phyloP scores from a whole-genome alignment of 2,888 invertebrate species.

The Psylliodes chrysocephalus region DNA sequence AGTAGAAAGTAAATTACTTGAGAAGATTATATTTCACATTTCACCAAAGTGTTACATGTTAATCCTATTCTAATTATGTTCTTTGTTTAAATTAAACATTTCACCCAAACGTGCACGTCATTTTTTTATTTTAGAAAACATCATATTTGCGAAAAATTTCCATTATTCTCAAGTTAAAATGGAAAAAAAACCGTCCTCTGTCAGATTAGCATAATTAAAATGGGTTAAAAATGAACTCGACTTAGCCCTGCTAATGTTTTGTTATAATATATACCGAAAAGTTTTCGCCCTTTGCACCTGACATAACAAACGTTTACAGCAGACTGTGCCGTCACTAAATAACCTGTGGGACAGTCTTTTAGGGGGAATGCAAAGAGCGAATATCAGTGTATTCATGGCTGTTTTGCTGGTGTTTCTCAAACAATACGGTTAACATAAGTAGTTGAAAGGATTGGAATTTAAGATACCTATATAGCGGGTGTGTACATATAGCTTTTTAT shows the following conservation, averaged over 20 bases:
- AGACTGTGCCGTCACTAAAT: slow-evolving; percentile 44
- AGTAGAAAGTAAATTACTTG: too few relatives aligned
- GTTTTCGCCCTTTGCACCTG: slow-evolving; percentile 49
- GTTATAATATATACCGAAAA: slow-evolving; percentile 50
- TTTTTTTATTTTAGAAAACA: slow-evolving; percentile 15
- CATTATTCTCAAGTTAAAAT: slow-evolving; percentile 13
- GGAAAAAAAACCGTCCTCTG: slow-evolving; percentile 20
- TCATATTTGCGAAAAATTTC: slow-evolving; percentile 16
- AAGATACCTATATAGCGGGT: too few relatives aligned
- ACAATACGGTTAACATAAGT: too few relatives aligned
- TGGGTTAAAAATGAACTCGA: slow-evolving; percentile 39
- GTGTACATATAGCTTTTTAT: too few relatives aligned
- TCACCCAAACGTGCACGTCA: slow-evolving; percentile 2
- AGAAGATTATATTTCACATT: neutral
- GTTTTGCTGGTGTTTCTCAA: neutral
- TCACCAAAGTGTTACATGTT: neutral
- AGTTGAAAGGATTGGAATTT: too few relatives aligned
- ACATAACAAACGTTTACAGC: slow-evolving; percentile 44
- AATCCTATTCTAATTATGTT: slow-evolving; percentile 8
- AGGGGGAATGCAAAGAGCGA: slow-evolving; percentile 25
- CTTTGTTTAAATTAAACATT: slow-evolving; percentile 7
- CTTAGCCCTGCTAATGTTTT: slow-evolving; percentile 41
- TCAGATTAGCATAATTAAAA: slow-evolving; percentile 39
- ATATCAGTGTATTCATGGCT: neutral
- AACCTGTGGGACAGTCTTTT: slow-evolving; percentile 44